Evolutionary conservation across 2,113 vertebrate genomes (phyloP).

Genomic region (Catagonus wagneri): DNA sequence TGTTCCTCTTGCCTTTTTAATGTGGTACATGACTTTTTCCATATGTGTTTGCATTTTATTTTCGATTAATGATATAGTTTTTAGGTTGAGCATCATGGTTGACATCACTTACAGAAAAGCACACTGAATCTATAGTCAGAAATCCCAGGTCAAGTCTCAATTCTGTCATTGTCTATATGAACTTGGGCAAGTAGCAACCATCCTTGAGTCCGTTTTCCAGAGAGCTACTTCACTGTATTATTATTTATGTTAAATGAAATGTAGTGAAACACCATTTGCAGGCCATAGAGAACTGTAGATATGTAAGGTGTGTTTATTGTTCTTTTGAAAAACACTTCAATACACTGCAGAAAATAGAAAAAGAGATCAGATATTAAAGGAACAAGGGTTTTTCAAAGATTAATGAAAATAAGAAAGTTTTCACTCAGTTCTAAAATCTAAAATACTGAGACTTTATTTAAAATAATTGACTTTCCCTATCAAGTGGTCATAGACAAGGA

Average conservation of each 20-base stretch:
- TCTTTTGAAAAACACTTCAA: background rate
- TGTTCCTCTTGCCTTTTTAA: background rate
- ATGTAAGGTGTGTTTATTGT: background rate
- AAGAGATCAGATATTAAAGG: background rate
- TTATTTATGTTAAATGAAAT: background rate
- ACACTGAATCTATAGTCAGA: background rate
- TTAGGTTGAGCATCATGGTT: background rate
- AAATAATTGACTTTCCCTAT: background rate
- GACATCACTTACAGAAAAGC: background rate
- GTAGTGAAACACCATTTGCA: background rate
- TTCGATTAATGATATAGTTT: background rate
- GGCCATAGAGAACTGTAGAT: background rate
- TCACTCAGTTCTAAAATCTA: background rate
- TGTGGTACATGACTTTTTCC: background rate
- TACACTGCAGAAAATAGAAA: background rate
- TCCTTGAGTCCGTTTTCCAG: background rate
- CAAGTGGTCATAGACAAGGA: background rate
- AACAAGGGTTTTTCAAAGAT: background rate
- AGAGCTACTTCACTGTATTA: background rate
- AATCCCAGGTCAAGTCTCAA: background rate
- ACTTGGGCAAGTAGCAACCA: background rate
- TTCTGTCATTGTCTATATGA: background rate
- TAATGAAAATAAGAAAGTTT: slow-evolving; percentile 3
- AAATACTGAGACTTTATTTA: slow-evolving; percentile 21
- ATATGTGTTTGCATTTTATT: background rate